Conservation (phyloP, 2,113 vertebrate species). For the Phasianus colchicus region DNA sequence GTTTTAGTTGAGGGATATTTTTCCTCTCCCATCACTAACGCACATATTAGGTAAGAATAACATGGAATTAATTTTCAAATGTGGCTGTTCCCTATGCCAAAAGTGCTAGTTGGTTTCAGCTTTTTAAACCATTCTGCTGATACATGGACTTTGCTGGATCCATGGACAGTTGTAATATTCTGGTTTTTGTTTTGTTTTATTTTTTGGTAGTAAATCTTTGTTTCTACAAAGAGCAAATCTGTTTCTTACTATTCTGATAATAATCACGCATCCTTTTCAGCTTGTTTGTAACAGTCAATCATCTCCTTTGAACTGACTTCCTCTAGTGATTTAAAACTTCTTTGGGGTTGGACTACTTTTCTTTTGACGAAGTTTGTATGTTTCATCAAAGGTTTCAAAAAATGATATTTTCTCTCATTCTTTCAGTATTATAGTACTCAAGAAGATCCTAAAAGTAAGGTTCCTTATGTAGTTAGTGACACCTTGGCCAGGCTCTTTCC, state of each 20-base stretch:
- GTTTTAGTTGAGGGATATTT: background rate
- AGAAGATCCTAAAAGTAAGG: background rate
- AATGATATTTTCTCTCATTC: background rate
- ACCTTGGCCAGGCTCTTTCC: background rate
- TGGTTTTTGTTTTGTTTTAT: background rate
- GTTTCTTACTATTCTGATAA: background rate
- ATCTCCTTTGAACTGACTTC: slow-evolving; percentile 19
- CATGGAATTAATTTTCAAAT: background rate
- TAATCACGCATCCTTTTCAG: background rate
- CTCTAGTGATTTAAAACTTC: background rate
- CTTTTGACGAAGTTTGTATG: background rate
- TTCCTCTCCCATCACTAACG: background rate
- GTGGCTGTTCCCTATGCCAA: background rate
- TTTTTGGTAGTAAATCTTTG: background rate
- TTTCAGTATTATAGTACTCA: background rate
- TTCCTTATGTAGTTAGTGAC: background rate
- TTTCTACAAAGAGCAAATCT: background rate
- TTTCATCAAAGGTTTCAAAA: background rate
- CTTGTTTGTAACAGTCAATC: background rate
- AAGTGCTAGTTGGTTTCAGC: background rate
- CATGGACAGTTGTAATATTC: background rate
- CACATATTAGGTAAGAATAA: background rate
- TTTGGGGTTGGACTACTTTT: background rate
- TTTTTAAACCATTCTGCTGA: background rate
- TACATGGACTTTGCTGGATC: background rate